Percentiles rank a stretch among this genome's conserved stretches.
phyloP scores from a whole-genome alignment of 2,888 invertebrate genomes.

The Ferdinandea cuprea region DNA sequence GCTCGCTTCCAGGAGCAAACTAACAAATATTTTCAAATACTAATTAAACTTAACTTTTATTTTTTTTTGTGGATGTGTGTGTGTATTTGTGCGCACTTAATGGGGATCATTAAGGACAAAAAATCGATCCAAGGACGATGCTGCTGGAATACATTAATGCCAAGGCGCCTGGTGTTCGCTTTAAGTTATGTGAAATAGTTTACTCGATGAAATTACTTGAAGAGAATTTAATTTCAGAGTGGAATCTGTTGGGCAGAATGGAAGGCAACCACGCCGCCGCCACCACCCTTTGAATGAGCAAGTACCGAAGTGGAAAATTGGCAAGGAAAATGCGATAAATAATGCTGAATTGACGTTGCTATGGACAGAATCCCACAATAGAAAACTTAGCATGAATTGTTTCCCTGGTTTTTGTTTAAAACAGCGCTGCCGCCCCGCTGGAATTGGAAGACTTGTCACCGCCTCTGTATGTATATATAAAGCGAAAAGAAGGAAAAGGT shows the following conservation, averaged over 20 bases:
- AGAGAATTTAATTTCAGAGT: conserved; percentile 48
- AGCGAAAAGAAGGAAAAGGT: too few species aligned
- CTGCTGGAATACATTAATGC: conserved; percentile 30
- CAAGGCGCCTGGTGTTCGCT: conserved; percentile 6
- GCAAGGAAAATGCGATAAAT: not conserved
- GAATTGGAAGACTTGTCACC: too few species aligned
- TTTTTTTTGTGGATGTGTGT: too few species aligned
- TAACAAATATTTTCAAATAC: conserved; percentile 54
- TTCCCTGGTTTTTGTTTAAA: too few species aligned
- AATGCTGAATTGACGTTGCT: not conserved
- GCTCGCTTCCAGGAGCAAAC: not conserved
- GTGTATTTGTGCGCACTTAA: conserved; percentile 38
- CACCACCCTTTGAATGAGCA: not conserved
- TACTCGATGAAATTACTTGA: conserved; percentile 49
- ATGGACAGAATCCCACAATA: not conserved
- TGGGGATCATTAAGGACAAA: conserved; percentile 48
- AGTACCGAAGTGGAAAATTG: conserved; percentile 25
- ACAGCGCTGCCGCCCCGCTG: too few species aligned
- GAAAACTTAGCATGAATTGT: too few species aligned
- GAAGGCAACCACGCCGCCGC: not conserved
- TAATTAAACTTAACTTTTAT: too few species aligned
- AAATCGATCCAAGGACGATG: conserved; percentile 62
- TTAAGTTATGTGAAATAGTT: conserved; percentile 52
- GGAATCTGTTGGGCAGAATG: not conserved
- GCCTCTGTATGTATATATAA: too few species aligned